These are phyloP conservation scores for Sphaerodactylus townsendi DNA, from an alignment of 2,113 vertebrate species.

Conservation along the genomic window DNA sequence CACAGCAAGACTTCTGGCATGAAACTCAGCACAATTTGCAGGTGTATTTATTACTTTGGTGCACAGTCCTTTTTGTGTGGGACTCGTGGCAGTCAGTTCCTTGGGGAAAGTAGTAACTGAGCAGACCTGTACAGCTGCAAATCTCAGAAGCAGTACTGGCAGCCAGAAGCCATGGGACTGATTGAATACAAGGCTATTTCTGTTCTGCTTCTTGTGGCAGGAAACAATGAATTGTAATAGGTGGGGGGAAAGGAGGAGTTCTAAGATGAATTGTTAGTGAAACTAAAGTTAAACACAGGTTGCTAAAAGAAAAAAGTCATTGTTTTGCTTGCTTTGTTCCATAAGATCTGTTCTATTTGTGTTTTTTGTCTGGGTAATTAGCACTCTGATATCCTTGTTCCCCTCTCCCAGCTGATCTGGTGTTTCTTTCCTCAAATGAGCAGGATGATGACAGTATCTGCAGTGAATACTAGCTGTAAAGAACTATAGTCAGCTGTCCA, in stretches of 20 bases:
- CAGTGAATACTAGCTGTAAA: conserved; percentile 8
- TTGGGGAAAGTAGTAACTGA: not conserved
- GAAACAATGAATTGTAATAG: not conserved
- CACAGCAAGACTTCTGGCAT: not conserved
- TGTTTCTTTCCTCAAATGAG: conserved; percentile 46
- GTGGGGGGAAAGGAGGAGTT: not conserved
- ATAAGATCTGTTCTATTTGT: conserved; percentile 36
- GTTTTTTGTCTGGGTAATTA: conserved; percentile 54
- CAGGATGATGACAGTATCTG: conserved; percentile 10
- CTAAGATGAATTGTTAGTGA: conserved; percentile 20
- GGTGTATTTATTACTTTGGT: not conserved
- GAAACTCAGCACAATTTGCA: not conserved
- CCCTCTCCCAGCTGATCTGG: not conserved
- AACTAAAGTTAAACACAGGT: not conserved
- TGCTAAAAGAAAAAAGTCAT: conserved; percentile 21
- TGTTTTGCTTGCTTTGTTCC: conserved; percentile 26
- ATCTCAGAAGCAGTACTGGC: not conserved
- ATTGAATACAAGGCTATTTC: not conserved
- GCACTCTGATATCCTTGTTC: conserved; percentile 23
- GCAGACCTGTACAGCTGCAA: not conserved
- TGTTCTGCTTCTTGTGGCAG: not conserved
- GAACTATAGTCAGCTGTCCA: conserved; percentile 2
- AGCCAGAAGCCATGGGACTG: not conserved
- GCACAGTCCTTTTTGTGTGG: not conserved
- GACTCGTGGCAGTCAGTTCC: not conserved